Conservation (phyloP, 2,113 vertebrate species). For the Tiliqua scincoides region DNA sequence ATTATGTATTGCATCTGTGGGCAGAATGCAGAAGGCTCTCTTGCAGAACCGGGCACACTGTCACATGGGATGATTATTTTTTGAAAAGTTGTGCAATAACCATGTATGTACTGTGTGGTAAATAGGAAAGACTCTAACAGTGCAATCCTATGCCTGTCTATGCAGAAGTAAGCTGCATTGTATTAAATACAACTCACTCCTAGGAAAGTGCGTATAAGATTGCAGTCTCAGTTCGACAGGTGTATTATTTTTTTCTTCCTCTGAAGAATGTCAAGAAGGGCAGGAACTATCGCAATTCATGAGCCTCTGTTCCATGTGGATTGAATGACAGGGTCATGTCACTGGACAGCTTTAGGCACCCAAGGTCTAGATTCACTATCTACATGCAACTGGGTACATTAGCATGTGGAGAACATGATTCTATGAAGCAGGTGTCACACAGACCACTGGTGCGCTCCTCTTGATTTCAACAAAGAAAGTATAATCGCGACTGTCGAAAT, state of each 20-base stretch:
- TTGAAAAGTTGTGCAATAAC: slow-evolving; percentile 9
- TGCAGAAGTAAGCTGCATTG: too few relatives aligned
- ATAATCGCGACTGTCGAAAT: not conserved
- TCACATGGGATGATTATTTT: slow-evolving; percentile 23
- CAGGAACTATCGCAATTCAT: not conserved
- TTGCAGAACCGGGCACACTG: not conserved
- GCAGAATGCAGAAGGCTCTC: slow-evolving; percentile 5
- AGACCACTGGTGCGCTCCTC: not conserved
- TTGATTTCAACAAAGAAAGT: not conserved
- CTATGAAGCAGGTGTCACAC: not conserved
- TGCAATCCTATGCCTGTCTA: too few relatives aligned
- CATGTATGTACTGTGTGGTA: not conserved
- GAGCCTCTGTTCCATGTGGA: not conserved
- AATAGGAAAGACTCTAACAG: not conserved
- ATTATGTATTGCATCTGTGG: slow-evolving; percentile 31
- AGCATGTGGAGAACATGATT: not conserved
- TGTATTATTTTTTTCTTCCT: not conserved
- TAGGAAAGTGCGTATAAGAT: too few relatives aligned
- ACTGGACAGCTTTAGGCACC: too few relatives aligned
- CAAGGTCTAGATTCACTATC: not conserved
- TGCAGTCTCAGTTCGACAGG: too few relatives aligned
- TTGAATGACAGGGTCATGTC: not conserved
- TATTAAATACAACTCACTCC: too few relatives aligned
- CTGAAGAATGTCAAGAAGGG: not conserved
- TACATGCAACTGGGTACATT: not conserved